A percentile compares a stretch with the other conserved stretches of the same genome.
These are phyloP conservation scores for Caerostris darwini DNA, from an alignment of 1,140 invertebrate genomes.

Conservation along the genomic window DNA sequence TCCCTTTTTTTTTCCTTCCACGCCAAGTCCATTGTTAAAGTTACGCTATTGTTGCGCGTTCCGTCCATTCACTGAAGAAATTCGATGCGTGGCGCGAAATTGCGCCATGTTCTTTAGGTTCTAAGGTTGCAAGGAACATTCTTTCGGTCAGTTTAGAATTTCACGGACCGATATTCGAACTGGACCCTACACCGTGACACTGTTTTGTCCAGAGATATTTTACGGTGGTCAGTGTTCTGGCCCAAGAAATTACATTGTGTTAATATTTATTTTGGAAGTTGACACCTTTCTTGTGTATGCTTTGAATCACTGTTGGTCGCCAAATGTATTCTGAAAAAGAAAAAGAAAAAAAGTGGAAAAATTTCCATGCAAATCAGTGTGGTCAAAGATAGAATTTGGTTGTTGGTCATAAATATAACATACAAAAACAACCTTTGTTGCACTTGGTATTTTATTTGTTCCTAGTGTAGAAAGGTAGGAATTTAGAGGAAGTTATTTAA, in stretches of 20 bases:
- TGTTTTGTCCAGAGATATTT: neutral
- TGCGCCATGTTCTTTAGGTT: neutral
- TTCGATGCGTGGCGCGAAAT: neutral
- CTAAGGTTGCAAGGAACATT: neutral
- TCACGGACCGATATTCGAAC: neutral
- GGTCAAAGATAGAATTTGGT: too few relatives aligned
- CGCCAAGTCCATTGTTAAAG: neutral
- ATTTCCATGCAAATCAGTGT: too few relatives aligned
- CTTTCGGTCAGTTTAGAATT: neutral
- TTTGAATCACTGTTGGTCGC: too few relatives aligned
- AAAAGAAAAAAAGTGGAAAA: too few relatives aligned
- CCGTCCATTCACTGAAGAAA: conserved; percentile 37
- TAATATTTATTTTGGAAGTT: too few relatives aligned
- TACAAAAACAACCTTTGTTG: too few relatives aligned
- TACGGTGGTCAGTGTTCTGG: neutral
- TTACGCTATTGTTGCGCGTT: neutral
- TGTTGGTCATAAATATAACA: too few relatives aligned
- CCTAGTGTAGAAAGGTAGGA: too few relatives aligned
- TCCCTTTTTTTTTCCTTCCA: neutral
- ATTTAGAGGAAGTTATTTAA: too few relatives aligned
- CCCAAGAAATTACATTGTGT: neutral
- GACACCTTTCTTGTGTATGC: too few relatives aligned
- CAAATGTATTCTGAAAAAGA: too few relatives aligned
- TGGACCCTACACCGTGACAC: neutral
- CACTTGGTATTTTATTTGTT: too few relatives aligned